A percentile compares a stretch with the other conserved stretches of the same genome.
Evolutionary conservation across 2,888 invertebrate species (phyloP).

Genomic region (Drosophila phalerata): DNA sequence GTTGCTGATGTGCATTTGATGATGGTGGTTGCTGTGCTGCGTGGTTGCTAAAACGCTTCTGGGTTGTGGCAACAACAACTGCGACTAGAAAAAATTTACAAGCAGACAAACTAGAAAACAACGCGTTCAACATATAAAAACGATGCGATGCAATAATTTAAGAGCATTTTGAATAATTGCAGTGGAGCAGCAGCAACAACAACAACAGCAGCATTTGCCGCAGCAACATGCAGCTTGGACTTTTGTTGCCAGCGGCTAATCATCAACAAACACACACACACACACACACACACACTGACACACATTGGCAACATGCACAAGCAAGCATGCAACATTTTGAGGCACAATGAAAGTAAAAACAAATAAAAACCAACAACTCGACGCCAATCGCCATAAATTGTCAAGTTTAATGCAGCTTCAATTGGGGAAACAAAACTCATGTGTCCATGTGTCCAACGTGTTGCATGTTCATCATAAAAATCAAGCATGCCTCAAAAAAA

Average conservation of each 20-base stretch:
- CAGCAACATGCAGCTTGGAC: slow-evolving; percentile 43
- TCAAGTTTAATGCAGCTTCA: slow-evolving; percentile 40
- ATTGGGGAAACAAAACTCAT: slow-evolving; percentile 7
- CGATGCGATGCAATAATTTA: slow-evolving; percentile 65
- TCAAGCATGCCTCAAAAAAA: slow-evolving; percentile 12
- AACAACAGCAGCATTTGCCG: slow-evolving; percentile 11
- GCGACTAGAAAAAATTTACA: slow-evolving; percentile 50
- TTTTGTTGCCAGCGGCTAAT: slow-evolving; percentile 63
- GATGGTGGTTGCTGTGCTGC: slow-evolving; percentile 47
- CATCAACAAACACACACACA: slow-evolving; percentile 37
- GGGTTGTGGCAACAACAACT: slow-evolving; percentile 53
- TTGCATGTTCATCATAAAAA: slow-evolving; percentile 68
- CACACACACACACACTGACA: slow-evolving; percentile 3
- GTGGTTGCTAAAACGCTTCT: slow-evolving; percentile 74
- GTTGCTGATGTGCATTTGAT: slow-evolving; percentile 40
- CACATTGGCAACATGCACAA: slow-evolving; percentile 29
- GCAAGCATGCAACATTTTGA: slow-evolving; percentile 64
- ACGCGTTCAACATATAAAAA: slow-evolving; percentile 67
- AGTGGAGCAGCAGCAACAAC: slow-evolving; percentile 27
- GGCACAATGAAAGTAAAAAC: slow-evolving; percentile 63
- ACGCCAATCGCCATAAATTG: slow-evolving; percentile 60
- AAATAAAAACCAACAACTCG: slow-evolving; percentile 29
- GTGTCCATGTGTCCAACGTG: slow-evolving; percentile 23
- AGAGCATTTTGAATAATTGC: slow-evolving; percentile 73
- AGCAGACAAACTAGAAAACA: slow-evolving; percentile 78